Evolutionary conservation across 2,797 vertebrate species (phyloP).

Genomic region (Halcyon chelicuti): DNA sequence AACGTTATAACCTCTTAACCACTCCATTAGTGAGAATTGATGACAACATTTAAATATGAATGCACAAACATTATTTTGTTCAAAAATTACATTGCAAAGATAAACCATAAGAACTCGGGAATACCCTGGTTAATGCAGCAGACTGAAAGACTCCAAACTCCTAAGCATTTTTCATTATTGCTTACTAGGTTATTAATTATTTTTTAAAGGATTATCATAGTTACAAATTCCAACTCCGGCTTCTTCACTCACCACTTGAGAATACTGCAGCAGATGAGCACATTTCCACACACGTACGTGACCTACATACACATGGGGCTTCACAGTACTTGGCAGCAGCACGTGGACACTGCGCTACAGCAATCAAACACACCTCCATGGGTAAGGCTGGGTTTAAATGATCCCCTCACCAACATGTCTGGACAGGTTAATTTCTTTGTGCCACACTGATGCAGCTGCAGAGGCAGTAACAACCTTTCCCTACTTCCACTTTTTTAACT

Average conservation of each 20-base stretch:
- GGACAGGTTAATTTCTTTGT: not conserved
- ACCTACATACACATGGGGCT: not conserved
- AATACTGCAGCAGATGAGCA: not conserved
- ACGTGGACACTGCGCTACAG: rapidly evolving
- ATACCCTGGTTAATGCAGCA: not conserved
- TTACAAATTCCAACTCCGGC: not conserved
- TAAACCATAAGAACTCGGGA: not conserved
- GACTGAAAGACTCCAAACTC: not conserved
- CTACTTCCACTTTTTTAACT: not conserved
- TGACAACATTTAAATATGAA: constrained; percentile 1
- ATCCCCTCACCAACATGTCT: not conserved
- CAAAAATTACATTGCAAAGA: not conserved
- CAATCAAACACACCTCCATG: not conserved
- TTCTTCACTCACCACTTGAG: not conserved
- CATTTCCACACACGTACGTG: not conserved
- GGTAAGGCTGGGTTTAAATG: not conserved
- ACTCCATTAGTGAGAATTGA: not conserved
- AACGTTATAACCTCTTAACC: not conserved
- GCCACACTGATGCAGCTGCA: not conserved
- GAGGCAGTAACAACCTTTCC: not conserved
- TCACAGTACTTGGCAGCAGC: not conserved
- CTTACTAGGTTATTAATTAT: not conserved
- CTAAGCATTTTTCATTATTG: not conserved
- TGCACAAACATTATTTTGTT: not conserved
- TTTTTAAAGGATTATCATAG: constrained; percentile 10